Base-by-base conservation (phyloP, 2,797 vertebrate species). In the Furcifer pardalis region DNA sequence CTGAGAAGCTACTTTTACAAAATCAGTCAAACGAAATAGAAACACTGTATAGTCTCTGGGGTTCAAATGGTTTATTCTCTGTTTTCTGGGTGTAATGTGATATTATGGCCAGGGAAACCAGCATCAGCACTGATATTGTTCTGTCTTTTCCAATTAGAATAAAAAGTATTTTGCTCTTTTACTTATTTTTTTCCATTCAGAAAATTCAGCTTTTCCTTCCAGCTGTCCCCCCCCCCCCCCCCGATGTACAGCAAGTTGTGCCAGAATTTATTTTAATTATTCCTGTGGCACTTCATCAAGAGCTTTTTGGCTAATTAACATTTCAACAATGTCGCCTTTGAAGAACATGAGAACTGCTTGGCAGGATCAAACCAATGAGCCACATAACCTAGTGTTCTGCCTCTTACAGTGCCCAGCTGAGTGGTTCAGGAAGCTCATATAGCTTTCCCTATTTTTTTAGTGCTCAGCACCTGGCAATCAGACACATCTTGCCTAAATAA, bases 191-290 rank as follows among this genome's bases (percentile, higher is more conserved):
- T 40, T 49, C 65, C 27, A 42, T 59, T 85, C 12, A 52, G 37
- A 60, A 2, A 1, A 82, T 84, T 72, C 30, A 60, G 13, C 63
- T 77, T 85, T 86, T 81, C 72, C 66, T 87, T 77, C 59, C 32
- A 84, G 46, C 23, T 44, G n/a, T 32, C 30, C 19, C 23, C 35
- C 44, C n/a, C n/a, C n/a, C 15, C 25, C 13, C 15, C 37, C 59
- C n/a, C 8, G 30, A 72, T 40, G 35, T 12, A 17, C 35, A 78
- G 77, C 60, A 85, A 87, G 84, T 0, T 35, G 27, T 74, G 59
- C 56, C 37, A 84, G 44, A 80, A 35, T 40, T 65, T 27, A n/a
- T 42, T 27, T 66, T 86, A 74, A 81, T 88, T 85, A 79, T 87
- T 81, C 68, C 37, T 37, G 12, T 74, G 13, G 8, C 9, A 65